Base-by-base conservation (phyloP, 2,888 invertebrate genomes). In the Arrhopalites spinosus region DNA sequence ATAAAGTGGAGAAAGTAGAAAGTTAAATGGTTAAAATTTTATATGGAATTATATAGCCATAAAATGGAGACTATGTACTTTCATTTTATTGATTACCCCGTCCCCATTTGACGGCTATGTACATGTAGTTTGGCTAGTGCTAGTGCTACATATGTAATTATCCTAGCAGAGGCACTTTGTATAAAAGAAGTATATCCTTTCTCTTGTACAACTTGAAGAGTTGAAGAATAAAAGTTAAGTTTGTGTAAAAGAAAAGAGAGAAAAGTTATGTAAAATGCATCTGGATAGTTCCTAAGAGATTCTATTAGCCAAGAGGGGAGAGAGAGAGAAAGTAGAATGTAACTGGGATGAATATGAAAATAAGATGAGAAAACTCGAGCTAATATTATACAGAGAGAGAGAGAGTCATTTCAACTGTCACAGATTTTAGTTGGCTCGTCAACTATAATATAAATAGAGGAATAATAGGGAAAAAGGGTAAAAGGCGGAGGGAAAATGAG, bases 391-490 rank as follows among this genome's bases (percentile, higher is more conserved):
- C n/a, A n/a, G n/a, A n/a, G n/a, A n/a, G n/a, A 47, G 27, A 11
- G 59, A 59, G 27, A 59, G 59, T 59, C 59, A 27, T 59, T 59
- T 59, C 59, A 59, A 13, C 23, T 59, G 59, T 59, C 59, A 59
- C 25, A 25, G 59, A 23, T 23, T 59, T 59, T 59, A 59, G 59
- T 59, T 59, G 15, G 25, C 59, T 59, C 59, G 59, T 59, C 59
- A 59, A 59, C 59, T 53, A n/a, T 8, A 36, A 11, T 36, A 36
- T 36, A 36, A 23, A 53, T 23, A 25, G 27, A 25, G 59, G 25
- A 59, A 59, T 59, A 25, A 59, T 13, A 27, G 25, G 25, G 27
- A 27, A 25, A 23, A 2, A 27, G 59, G 27, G 59, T 20, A 56
- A 56, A 1, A 27, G 59, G 23, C 25, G 59, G 59, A 53, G 13